A percentile compares a stretch with the other conserved stretches of the same genome.
Conservation (phyloP, 2,888 invertebrate species). For the Tetanocera ferruginea region DNA sequence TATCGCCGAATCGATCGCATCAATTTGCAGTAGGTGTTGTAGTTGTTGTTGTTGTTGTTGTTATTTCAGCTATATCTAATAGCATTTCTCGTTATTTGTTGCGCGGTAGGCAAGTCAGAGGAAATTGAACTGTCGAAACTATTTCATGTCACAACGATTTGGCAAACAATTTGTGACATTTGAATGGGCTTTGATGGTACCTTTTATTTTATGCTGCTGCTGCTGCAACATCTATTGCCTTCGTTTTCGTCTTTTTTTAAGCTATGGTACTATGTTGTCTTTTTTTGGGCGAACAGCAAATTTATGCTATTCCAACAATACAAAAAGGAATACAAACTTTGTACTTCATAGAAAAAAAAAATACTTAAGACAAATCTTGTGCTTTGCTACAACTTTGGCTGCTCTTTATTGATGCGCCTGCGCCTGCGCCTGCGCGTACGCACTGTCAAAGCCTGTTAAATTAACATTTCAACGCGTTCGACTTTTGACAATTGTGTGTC, state of each 20-base stretch:
- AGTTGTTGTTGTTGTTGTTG: slow-evolving; percentile 38
- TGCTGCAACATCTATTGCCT: neutral
- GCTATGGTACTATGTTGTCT: neutral
- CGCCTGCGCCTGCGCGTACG: neutral
- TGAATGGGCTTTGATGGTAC: slow-evolving; percentile 60
- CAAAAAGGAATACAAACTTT: too few species aligned
- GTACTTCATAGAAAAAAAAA: too few species aligned
- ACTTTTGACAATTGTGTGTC: neutral
- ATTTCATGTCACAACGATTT: slow-evolving; percentile 66
- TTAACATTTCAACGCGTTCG: slow-evolving; percentile 35
- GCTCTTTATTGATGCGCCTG: slow-evolving; percentile 11
- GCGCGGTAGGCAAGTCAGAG: slow-evolving; percentile 44
- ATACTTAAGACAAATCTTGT: neutral
- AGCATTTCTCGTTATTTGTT: neutral
- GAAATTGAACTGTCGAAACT: slow-evolving; percentile 69
- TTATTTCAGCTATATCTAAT: slow-evolving; percentile 34
- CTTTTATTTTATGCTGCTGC: slow-evolving; percentile 49
- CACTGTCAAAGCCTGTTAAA: slow-evolving; percentile 22
- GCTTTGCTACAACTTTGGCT: neutral
- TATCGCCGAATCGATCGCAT: slow-evolving; percentile 38
- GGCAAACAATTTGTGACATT: slow-evolving; percentile 67
- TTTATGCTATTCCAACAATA: neutral
- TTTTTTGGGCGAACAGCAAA: neutral
- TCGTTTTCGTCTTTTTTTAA: neutral
- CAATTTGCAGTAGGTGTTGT: slow-evolving; percentile 45